Evolutionary conservation across 2,113 vertebrate genomes (phyloP).

Genomic region (Cairina moschata): DNA sequence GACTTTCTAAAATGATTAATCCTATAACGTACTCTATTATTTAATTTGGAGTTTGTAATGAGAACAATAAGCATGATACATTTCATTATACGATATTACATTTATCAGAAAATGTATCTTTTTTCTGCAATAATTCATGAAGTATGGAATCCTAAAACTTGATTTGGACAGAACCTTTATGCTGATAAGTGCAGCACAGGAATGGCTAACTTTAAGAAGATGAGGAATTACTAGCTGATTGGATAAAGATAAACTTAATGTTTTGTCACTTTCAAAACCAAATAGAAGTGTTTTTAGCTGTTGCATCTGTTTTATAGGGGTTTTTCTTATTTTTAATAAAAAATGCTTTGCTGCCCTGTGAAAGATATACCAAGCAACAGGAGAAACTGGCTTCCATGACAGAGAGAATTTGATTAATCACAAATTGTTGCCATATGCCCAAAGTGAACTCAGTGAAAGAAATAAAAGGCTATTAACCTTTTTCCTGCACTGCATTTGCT

Average conservation of each 20-base stretch:
- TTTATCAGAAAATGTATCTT: neutral
- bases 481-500: neutral
- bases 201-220: neutral
- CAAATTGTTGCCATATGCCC: slow-evolving; percentile 55
- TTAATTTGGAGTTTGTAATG: neutral
- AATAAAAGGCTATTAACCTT: slow-evolving; percentile 20
- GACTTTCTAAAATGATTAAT: neutral
- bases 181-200: neutral
- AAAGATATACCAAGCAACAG: neutral
- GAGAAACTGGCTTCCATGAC: slow-evolving; percentile 22
- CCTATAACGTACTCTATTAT: neutral
- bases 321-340: neutral
- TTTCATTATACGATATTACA: neutral
- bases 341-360: neutral
- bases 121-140: neutral
- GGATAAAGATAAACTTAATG: neutral
- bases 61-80: neutral
- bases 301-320: neutral
- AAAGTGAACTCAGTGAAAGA: neutral
- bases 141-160: neutral
- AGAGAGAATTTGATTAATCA: slow-evolving; percentile 28
- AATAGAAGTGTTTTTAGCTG: neutral
- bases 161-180: neutral
- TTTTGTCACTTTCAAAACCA: neutral
- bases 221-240: neutral